Conservation (phyloP, 92 coral and sea anemone species). For the Heteractis magnifica region DNA sequence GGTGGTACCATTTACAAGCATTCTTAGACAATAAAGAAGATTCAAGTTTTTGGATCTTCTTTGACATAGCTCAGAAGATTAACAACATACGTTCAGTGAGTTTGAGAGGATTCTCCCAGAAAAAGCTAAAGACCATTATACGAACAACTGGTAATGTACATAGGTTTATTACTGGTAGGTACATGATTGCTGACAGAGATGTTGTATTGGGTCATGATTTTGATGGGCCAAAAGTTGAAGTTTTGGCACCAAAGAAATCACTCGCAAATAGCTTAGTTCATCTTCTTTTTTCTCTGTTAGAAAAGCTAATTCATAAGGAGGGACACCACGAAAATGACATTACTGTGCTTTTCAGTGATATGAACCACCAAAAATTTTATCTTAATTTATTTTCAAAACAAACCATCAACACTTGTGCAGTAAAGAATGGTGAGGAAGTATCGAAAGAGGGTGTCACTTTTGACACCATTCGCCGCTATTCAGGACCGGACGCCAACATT, state of each 20-base stretch:
- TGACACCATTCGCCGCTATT: constrained; percentile 14
- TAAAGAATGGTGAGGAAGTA: constrained; percentile 16
- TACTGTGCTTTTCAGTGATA: constrained; percentile 14
- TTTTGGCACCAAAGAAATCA: not conserved
- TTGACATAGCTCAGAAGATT: not conserved
- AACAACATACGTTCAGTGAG: not conserved
- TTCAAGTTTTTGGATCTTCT: constrained; percentile 1
- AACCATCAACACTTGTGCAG: not conserved
- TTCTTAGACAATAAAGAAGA: not conserved
- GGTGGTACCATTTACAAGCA: not conserved
- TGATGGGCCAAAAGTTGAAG: not conserved
- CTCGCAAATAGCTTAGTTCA: not conserved
- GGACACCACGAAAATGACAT: not conserved
- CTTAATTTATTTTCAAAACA: not conserved
- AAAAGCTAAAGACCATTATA: not conserved
- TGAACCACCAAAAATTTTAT: not conserved
- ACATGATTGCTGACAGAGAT: not conserved
- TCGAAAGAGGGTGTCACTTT: not conserved
- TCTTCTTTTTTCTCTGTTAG: not conserved
- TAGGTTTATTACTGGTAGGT: not conserved
- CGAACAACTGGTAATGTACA: not conserved
- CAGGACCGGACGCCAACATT: constrained; percentile 1
- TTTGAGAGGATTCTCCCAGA: not conserved
- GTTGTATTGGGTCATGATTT: constrained; percentile 19
- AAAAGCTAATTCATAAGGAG: not conserved